A percentile compares a stretch with the other conserved stretches of the same genome.
Conservation (phyloP, 2,113 vertebrate genomes). For the Dipodomys stephensi region DNA sequence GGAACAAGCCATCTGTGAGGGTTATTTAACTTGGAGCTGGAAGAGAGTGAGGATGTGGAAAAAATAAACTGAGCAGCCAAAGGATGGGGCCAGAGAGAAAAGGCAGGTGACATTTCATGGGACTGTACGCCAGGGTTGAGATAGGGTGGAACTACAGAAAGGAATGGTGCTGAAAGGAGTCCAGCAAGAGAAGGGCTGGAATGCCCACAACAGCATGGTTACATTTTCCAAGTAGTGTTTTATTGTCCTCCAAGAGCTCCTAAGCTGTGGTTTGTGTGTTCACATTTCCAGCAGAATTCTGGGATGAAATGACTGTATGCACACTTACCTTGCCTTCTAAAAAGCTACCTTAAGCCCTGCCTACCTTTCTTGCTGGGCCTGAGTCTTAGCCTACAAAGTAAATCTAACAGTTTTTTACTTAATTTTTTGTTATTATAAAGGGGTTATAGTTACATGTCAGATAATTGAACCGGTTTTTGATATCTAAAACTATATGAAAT, state of each 20-base stretch:
- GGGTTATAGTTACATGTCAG: too few relatives aligned
- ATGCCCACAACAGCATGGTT: not conserved
- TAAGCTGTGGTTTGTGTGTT: not conserved
- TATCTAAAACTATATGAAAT: constrained; percentile 29
- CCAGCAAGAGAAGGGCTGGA: constrained; percentile 28
- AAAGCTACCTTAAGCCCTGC: not conserved
- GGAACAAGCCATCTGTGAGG: constrained; percentile 80
- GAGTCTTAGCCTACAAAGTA: constrained; percentile 24
- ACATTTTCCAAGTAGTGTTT: constrained; percentile 50
- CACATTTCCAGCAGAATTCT: constrained; percentile 16
- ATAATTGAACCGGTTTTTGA: not conserved
- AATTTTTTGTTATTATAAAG: too few relatives aligned
- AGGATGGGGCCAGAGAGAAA: constrained; percentile 66
- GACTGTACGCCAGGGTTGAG: constrained; percentile 51
- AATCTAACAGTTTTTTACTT: constrained; percentile 44
- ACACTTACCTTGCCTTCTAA: not conserved
- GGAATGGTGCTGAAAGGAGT: constrained; percentile 32
- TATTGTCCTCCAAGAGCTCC: constrained; percentile 31
- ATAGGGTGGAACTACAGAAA: constrained; percentile 55
- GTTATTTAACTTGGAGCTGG: constrained; percentile 80
- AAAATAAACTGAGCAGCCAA: constrained; percentile 75
- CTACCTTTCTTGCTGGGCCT: constrained; percentile 19
- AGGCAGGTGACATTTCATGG: constrained; percentile 76
- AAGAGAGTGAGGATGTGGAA: constrained; percentile 79
- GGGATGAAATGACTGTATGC: not conserved